Evolutionary conservation across 2,797 vertebrate genomes (phyloP).

Genomic region (Intellagama lesueurii): DNA sequence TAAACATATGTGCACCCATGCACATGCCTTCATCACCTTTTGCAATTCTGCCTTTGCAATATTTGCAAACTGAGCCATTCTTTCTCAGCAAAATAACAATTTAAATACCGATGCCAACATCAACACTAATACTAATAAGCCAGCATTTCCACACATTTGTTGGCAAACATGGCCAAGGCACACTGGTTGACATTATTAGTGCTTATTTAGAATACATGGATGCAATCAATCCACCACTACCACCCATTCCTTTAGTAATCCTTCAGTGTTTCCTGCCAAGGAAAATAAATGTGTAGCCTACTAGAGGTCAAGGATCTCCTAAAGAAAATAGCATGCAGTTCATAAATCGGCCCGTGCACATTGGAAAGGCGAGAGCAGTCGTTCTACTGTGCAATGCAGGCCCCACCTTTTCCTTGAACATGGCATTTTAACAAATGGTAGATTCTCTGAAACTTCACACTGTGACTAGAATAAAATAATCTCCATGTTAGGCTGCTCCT

Average conservation of each 20-base stretch:
- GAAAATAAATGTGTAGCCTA: conserved; percentile 49
- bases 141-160: conserved; percentile 14
- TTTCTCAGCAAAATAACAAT: conserved; percentile 44
- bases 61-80: conserved; percentile 19
- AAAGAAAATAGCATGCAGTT: conserved; percentile 54
- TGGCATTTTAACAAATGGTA: conserved; percentile 63
- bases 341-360: conserved; percentile 54
- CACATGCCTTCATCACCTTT: background rate
- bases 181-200: conserved; percentile 31
- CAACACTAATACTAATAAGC: conserved; percentile 2
- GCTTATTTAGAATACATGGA: conserved; percentile 26
- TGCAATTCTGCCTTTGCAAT: conserved; percentile 24
- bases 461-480: conserved; percentile 33
- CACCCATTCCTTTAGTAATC: conserved; percentile 40
- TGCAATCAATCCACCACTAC: conserved; percentile 17
- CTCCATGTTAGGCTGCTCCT: background rate
- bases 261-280: conserved; percentile 49
- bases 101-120: background rate
- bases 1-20: background rate
- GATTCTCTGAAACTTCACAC: conserved; percentile 41
- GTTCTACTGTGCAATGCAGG: conserved; percentile 42
- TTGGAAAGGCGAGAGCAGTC: conserved; percentile 8
- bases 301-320: conserved; percentile 56
- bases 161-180: background rate
- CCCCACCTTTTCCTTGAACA: conserved; percentile 61